Conservation (phyloP, 2,888 invertebrate genomes). For the Neoitamus cyanurus region DNA sequence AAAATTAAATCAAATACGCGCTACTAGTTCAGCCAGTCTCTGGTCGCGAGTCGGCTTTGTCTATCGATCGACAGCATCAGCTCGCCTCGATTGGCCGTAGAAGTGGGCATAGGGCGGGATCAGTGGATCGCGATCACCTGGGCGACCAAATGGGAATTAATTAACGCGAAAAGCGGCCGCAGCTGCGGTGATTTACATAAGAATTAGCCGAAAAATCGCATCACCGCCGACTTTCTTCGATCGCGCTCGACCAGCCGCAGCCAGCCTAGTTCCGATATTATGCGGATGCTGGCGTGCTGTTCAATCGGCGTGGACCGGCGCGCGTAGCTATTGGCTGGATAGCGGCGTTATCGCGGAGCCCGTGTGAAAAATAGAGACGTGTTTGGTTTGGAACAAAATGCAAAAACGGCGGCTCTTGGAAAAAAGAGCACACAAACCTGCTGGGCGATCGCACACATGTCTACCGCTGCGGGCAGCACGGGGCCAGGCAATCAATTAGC, state of each 20-base stretch:
- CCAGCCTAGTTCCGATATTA: background rate
- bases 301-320: background rate
- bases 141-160: background rate
- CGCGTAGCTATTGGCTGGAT: background rate
- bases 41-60: background rate
- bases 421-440: background rate
- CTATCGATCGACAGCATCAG: background rate
- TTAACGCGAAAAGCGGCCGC: background rate
- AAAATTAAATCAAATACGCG: background rate
- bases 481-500: conserved; percentile 9
- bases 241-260: background rate
- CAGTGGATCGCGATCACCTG: background rate
- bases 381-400: background rate
- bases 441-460: background rate
- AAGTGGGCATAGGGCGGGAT: background rate
- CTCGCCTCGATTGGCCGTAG: background rate
- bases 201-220: background rate
- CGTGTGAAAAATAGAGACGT: background rate
- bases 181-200: background rate
- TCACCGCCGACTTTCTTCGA: background rate
- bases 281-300: background rate
- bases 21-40: background rate
- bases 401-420: background rate
- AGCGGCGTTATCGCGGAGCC: background rate
- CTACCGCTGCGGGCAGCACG: background rate